Evolutionary conservation across 2,797 vertebrate species (phyloP).

Genomic region (Helarctos malayanus): DNA sequence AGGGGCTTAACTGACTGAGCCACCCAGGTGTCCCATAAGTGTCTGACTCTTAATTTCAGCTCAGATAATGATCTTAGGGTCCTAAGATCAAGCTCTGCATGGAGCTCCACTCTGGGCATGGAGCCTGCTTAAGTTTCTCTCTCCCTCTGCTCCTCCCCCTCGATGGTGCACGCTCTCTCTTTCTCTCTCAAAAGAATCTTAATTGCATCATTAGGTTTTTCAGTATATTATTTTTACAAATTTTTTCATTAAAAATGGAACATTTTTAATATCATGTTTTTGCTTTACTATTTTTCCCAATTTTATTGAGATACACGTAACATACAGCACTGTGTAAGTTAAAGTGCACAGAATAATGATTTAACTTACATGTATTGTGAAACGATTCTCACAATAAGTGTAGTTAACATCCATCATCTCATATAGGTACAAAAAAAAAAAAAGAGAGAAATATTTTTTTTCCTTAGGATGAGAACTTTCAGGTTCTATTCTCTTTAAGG

Average conservation of each 20-base stretch:
- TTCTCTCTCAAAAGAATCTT: neutral
- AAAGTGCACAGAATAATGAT: neutral
- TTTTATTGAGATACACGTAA: neutral
- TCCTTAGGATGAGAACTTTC: neutral
- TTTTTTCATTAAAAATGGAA: slow-evolving; percentile 28
- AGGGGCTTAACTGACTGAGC: too few relatives aligned
- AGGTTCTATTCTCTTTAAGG: neutral
- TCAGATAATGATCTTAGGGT: too few relatives aligned
- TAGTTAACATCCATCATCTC: neutral
- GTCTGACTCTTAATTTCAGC: too few relatives aligned
- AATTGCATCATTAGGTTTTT: neutral
- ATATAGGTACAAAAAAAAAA: neutral
- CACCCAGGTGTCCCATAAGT: too few relatives aligned
- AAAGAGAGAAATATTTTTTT: neutral
- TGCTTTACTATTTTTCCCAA: neutral
- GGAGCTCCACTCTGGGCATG: too few relatives aligned
- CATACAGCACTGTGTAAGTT: neutral
- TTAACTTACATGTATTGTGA: neutral
- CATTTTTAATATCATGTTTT: neutral
- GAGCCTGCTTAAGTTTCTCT: too few relatives aligned
- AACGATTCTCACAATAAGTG: neutral
- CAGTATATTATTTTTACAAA: neutral
- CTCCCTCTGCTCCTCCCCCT: too few relatives aligned
- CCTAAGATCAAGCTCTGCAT: too few relatives aligned
- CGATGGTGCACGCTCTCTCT: too few relatives aligned